These are phyloP conservation scores for Diplazon laetatorius DNA, from an alignment of 2,888 invertebrate genomes.

Conservation along the genomic window DNA sequence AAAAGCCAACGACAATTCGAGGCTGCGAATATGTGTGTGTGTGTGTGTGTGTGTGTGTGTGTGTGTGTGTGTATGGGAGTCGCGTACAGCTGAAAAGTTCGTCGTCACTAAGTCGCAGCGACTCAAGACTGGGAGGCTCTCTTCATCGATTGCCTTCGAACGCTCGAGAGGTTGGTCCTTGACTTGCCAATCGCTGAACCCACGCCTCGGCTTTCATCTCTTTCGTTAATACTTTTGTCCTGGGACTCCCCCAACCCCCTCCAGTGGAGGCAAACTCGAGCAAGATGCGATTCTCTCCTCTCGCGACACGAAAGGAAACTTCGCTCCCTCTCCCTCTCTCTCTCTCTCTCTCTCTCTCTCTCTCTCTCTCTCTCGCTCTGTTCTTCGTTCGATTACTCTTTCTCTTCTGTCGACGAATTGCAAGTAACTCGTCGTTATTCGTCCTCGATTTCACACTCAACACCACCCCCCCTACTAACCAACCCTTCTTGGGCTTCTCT, in stretches of 20 bases:
- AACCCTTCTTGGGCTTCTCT: slow-evolving; percentile 24
- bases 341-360: background rate
- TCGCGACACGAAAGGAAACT: slow-evolving; percentile 40
- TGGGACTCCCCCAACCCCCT: slow-evolving; percentile 11
- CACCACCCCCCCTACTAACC: background rate
- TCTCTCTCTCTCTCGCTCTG: slow-evolving; percentile 18
- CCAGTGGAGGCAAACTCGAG: slow-evolving; percentile 50
- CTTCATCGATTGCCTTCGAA: slow-evolving; percentile 46
- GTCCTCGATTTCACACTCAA: slow-evolving; percentile 37
- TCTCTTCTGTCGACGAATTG: slow-evolving; percentile 19
- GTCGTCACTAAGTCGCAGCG: slow-evolving; percentile 19
- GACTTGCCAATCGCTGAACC: background rate
- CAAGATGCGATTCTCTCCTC: slow-evolving; percentile 25
- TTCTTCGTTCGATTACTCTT: background rate
- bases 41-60: too few species aligned
- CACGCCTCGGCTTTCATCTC: slow-evolving; percentile 17
- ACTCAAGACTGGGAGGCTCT: too few species aligned
- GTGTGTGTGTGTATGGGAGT: too few species aligned
- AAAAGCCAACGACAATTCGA: slow-evolving; percentile 20
- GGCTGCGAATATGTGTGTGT: too few species aligned
- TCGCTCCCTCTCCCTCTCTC: slow-evolving; percentile 5
- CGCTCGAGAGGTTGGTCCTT: slow-evolving; percentile 4
- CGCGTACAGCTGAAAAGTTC: slow-evolving; percentile 36
- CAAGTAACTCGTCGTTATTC: slow-evolving; percentile 29
- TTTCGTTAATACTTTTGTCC: slow-evolving; percentile 43